These are phyloP conservation scores for Capitulum mitella DNA, from an alignment of 2,888 invertebrate genomes.

Conservation along the genomic window DNA sequence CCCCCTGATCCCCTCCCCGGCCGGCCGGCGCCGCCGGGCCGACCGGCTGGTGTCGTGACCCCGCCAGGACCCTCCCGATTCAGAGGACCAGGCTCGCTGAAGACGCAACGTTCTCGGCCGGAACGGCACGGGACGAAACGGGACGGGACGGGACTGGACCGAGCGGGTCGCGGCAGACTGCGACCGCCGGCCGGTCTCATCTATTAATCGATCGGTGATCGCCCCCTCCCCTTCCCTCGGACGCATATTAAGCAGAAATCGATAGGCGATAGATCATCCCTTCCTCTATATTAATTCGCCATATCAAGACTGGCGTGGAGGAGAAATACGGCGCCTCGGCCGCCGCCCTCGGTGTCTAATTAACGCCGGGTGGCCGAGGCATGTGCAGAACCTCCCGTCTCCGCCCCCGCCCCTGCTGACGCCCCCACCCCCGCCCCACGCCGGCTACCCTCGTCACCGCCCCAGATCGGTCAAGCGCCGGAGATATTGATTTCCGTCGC, in stretches of 20 bases:
- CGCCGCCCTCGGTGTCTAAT: not conserved
- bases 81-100: too few relatives aligned
- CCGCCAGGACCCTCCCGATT: too few relatives aligned
- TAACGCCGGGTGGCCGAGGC: too few relatives aligned
- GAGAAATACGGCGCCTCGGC: not conserved
- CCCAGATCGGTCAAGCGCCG: not conserved
- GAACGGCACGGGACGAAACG: not conserved
- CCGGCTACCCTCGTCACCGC: not conserved
- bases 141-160: not conserved
- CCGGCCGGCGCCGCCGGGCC: too few relatives aligned
- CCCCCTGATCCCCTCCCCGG: too few relatives aligned
- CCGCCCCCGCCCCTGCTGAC: not conserved
- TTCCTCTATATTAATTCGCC: constrained; percentile 17
- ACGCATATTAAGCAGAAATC: constrained; percentile 10
- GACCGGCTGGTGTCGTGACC: too few relatives aligned
- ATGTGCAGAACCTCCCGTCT: not conserved
- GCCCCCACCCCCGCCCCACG: not conserved
- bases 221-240: not conserved
- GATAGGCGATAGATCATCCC: constrained; percentile 6
- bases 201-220: constrained; percentile 12
- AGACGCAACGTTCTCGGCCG: too few relatives aligned
- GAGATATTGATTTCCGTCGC: not conserved
- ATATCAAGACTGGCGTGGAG: not conserved
- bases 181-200: not conserved
- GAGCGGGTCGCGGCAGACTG: not conserved